Conservation (phyloP, 2,888 invertebrate genomes). For the Nycteola revayana region DNA sequence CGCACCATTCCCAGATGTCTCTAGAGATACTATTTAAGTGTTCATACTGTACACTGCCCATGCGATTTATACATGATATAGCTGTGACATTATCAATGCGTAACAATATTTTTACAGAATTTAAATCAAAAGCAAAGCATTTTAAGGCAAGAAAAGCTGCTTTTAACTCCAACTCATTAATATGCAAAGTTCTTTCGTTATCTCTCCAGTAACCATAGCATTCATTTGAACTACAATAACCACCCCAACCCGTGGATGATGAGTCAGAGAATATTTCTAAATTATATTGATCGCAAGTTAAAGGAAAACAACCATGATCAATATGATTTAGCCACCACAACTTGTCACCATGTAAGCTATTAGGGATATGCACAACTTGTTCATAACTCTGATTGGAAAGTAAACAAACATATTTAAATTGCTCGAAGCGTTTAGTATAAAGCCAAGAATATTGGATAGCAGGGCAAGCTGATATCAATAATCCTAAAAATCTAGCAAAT, state of each 20-base stretch:
- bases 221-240: constrained; percentile 1
- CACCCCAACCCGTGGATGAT: constrained; percentile 4
- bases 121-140: constrained; percentile 1
- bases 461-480: too few relatives aligned
- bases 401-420: too few relatives aligned
- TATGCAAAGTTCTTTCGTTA: constrained; percentile 1
- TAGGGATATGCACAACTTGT: not conserved
- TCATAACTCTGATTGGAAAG: too few relatives aligned
- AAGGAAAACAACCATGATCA: not conserved
- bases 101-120: not conserved
- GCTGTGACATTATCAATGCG: constrained; percentile 4
- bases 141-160: constrained; percentile 3
- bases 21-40: constrained; percentile 1
- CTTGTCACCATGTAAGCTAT: constrained; percentile 1
- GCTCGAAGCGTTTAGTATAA: too few relatives aligned
- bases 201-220: constrained; percentile 2
- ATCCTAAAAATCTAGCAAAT: too few relatives aligned
- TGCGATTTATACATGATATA: constrained; percentile 5
- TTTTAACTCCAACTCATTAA: constrained; percentile 5
- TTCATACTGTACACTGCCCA: constrained; percentile 2
- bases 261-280: constrained; percentile 9
- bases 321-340: constrained; percentile 6
- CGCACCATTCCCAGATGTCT: constrained; percentile 7
- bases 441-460: too few relatives aligned
- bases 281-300: constrained; percentile 1